Evolutionary conservation across 2,113 vertebrate genomes (phyloP).

Genomic region (Centropus unirufus): DNA sequence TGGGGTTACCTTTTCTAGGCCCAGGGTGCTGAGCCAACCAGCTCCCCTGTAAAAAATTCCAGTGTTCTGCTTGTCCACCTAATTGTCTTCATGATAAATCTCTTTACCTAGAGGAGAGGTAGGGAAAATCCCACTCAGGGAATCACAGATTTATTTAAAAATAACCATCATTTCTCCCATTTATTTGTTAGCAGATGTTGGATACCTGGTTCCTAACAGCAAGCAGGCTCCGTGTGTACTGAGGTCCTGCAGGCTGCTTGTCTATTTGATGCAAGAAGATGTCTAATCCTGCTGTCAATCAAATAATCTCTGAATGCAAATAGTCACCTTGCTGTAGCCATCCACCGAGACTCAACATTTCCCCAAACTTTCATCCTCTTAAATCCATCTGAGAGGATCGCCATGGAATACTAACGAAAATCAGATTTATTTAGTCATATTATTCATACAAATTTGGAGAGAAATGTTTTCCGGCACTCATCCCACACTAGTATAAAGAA

Average conservation of each 20-base stretch:
- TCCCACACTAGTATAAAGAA: constrained; percentile 14
- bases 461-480: constrained; percentile 20
- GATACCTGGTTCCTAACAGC: neutral
- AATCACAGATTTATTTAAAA: neutral
- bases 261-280: neutral
- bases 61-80: neutral
- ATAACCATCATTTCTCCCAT: neutral
- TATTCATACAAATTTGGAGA: neutral
- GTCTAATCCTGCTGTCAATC: neutral
- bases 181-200: neutral
- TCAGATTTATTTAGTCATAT: neutral
- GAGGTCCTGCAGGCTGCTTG: neutral
- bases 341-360: neutral
- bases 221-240: neutral
- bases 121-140: neutral
- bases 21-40: neutral
- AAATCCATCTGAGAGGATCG: neutral
- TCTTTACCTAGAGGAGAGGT: neutral
- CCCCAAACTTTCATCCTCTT: neutral
- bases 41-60: neutral
- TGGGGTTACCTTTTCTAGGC: neutral
- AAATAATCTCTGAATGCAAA: neutral
- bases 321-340: neutral
- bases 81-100: neutral
- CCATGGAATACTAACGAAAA: neutral